Base-by-base conservation (phyloP, 35 echinoderm and acorn worm species). In the Anneissia japonica region DNA sequence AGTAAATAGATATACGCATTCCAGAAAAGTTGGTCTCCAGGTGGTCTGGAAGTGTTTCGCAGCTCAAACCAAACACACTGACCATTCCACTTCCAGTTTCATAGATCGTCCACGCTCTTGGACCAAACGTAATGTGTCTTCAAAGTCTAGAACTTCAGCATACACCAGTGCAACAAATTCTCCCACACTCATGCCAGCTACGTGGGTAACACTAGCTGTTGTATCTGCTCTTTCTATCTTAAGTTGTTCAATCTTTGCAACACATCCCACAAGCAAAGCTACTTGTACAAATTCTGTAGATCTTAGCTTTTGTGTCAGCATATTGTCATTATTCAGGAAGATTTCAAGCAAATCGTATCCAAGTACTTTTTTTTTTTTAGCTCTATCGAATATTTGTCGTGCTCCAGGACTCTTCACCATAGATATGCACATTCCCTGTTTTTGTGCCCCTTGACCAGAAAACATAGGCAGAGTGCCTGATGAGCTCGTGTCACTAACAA, bases 41-140 rank as follows among this genome's bases (percentile, higher is more conserved):
- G 32, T 79, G n/a, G n/a, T n/a, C n/a, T n/a, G n/a, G n/a, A n/a
- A n/a, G n/a, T n/a, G n/a, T n/a, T n/a, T n/a, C n/a, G 10, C 77
- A 35, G 16, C 33, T 34, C 10, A 35, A 4, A 4, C 77, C 77
- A 79, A 79, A 35, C 4, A 79, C 77, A 34, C 77, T 79, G 11
- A 79, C 77, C 77, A 79, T 79, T 35, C 77, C 77, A 79, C 77
- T 79, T 79, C 77, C 5, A 79, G 31, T 79, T 79, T 37, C 77
- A 79, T 79, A 36, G 77, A 32, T 79, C 77, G 10, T 79, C 77
- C 77, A 10, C 77, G 28, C 39, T 79, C 77, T 79, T 79, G 77
- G 16, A 79, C 77, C 31, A 79, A 34, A 35, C 5, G 31, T 34
- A 79, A 79, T 79, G 77, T 37, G 30, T 79, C 33, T 35, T 79